Conservation (phyloP, 2,888 invertebrate genomes). For the Cantharis flavilabris region DNA sequence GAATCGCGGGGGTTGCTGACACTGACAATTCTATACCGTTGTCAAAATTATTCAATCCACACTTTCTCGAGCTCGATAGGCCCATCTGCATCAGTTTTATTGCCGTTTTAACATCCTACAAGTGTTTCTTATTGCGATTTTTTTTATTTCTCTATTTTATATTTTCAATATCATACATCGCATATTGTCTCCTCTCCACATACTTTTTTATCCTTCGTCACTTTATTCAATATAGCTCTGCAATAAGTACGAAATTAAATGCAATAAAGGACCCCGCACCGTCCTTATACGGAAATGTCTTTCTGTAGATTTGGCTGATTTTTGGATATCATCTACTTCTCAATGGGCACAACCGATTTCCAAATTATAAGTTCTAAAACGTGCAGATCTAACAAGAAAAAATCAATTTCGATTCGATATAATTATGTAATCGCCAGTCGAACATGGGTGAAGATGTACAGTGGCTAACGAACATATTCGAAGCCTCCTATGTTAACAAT, state of each 20-base stretch:
- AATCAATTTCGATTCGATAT: too few relatives aligned
- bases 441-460: too few relatives aligned
- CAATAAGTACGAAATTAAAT: not conserved
- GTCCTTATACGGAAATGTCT: too few relatives aligned
- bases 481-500: too few relatives aligned
- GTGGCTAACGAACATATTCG: too few relatives aligned
- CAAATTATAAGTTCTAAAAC: too few relatives aligned
- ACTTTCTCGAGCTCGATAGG: conserved; percentile 32
- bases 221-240: not conserved
- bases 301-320: too few relatives aligned
- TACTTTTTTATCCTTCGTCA: not conserved
- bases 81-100: conserved; percentile 46
- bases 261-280: too few relatives aligned
- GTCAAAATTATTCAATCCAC: conserved; percentile 36
- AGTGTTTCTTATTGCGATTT: conserved; percentile 44
- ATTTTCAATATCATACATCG: not conserved
- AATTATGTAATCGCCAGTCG: too few relatives aligned
- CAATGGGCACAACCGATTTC: too few relatives aligned
- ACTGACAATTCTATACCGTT: conserved; percentile 29
- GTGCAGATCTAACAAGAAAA: too few relatives aligned
- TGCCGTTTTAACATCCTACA: conserved; percentile 44
- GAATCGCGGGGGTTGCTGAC: conserved; percentile 29
- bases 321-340: too few relatives aligned
- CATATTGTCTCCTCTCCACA: not conserved
- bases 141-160: conserved; percentile 1